Conservation (phyloP, 1,140 invertebrate species). For the Callitettix versicolor region DNA sequence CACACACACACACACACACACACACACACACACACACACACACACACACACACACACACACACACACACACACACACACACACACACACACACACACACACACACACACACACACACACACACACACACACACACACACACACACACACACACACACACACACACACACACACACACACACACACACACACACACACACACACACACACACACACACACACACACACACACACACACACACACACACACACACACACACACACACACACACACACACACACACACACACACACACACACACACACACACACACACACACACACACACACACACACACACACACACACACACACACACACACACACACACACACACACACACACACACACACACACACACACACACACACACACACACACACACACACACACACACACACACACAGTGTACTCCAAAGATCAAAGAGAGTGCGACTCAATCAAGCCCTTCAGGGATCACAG, state of each 20-base stretch:
- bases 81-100: too few relatives aligned
- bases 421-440: constrained; percentile 6
- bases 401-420: constrained; percentile 5
- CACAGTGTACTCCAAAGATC: not conserved
- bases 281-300: constrained; percentile 10
- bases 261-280: constrained; percentile 11
- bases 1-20: too few relatives aligned
- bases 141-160: constrained; percentile 24
- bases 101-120: too few relatives aligned
- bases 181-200: constrained; percentile 26
- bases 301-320: constrained; percentile 10
- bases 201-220: constrained; percentile 25
- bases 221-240: constrained; percentile 22
- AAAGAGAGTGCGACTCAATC: too few relatives aligned
- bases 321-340: constrained; percentile 6
- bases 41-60: too few relatives aligned
- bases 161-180: constrained; percentile 24
- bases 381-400: not conserved
- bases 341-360: constrained; percentile 6
- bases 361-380: constrained; percentile 6
- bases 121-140: too few relatives aligned
- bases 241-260: constrained; percentile 22
- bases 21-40: too few relatives aligned
- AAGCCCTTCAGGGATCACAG: too few relatives aligned
- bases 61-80: too few relatives aligned